Conservation (phyloP, 2,113 vertebrate species). For the Podarcis raffonei region DNA sequence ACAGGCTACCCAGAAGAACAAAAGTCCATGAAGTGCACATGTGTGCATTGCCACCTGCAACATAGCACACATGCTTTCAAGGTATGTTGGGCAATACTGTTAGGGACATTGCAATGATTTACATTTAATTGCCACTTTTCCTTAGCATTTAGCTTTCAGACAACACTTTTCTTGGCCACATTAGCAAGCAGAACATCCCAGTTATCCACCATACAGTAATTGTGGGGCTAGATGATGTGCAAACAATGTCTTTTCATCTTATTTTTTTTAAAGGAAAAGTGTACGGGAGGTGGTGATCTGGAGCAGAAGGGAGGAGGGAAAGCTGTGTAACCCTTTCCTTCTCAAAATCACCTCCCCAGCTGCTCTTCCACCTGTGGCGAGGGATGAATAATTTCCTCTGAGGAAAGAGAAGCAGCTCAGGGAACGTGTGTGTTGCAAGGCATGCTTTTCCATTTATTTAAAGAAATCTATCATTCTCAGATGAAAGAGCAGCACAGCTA, state of each 20-base stretch:
- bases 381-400: neutral
- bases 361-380: neutral
- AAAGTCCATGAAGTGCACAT: neutral
- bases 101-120: slow-evolving; percentile 21
- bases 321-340: neutral
- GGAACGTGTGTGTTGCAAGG: neutral
- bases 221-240: neutral
- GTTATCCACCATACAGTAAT: neutral
- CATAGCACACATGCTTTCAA: slow-evolving; percentile 15
- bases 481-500: neutral
- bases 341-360: too few species aligned
- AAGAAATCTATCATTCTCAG: neutral
- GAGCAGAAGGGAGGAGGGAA: neutral
- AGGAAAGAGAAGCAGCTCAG: neutral
- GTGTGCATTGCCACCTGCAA: slow-evolving; percentile 23
- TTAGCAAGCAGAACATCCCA: neutral
- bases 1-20: too few species aligned
- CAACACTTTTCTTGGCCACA: slow-evolving; percentile 4
- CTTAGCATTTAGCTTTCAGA: slow-evolving; percentile 28
- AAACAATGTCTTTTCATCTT: neutral
- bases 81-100: slow-evolving; percentile 18
- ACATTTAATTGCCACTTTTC: slow-evolving; percentile 46
- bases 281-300: neutral
- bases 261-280: neutral
- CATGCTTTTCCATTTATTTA: too few species aligned